Percentiles rank a stretch among this genome's conserved stretches.
Evolutionary conservation across 2,113 vertebrate species (phyloP).

Genomic region (Gavia stellata): DNA sequence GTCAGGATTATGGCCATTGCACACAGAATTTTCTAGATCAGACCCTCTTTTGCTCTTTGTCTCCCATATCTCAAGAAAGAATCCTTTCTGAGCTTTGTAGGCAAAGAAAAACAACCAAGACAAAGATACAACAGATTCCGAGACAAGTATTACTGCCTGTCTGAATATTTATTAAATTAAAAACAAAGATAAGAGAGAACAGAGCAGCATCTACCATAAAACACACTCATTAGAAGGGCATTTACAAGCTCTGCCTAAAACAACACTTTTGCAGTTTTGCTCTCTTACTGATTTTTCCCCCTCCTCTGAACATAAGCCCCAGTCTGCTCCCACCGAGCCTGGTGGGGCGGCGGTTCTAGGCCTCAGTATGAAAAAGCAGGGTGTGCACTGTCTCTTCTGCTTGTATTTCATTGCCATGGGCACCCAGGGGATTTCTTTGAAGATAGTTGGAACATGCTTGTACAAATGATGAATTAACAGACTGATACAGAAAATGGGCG

Average conservation of each 20-base stretch:
- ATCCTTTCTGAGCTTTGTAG: constrained; percentile 21
- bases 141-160: constrained; percentile 6
- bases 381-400: neutral
- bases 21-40: neutral
- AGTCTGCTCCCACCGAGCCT: fast-evolving
- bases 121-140: neutral
- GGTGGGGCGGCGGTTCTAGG: neutral
- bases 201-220: neutral
- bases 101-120: neutral
- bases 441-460: fast-evolving
- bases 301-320: neutral
- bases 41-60: neutral
- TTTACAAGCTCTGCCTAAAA: constrained; percentile 25
- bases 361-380: neutral
- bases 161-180: constrained; percentile 49
- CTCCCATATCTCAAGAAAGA: constrained; percentile 16
- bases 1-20: neutral
- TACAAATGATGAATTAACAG: neutral
- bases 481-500: neutral
- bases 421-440: neutral
- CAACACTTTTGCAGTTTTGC: neutral
- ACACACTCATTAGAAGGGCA: neutral
- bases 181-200: constrained; percentile 7
- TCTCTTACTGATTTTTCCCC: neutral
- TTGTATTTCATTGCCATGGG: neutral